Percentiles rank a stretch among this genome's conserved stretches.
phyloP scores from a whole-genome alignment of 2,888 invertebrate genomes.

The Drosophila monieri region DNA sequence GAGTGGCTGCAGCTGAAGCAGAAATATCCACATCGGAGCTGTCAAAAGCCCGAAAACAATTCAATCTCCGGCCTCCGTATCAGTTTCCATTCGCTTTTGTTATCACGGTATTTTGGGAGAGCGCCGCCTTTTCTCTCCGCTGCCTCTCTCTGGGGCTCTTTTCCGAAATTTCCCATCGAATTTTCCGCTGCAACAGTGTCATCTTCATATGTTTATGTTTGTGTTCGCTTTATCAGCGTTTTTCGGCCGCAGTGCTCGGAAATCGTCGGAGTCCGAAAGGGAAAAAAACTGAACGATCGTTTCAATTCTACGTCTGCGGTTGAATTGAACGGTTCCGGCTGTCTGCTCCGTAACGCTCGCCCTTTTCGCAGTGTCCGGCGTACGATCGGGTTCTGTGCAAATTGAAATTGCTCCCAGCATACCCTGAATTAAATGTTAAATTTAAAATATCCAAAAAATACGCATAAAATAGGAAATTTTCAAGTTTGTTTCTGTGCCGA shows the following conservation, averaged over 20 bases:
- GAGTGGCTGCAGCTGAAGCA: slow-evolving; percentile 40
- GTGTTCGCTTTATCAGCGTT: slow-evolving; percentile 51
- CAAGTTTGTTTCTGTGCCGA: neutral
- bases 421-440: neutral
- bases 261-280: slow-evolving; percentile 47
- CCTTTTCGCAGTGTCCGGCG: slow-evolving; percentile 17
- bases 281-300: slow-evolving; percentile 36
- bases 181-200: slow-evolving; percentile 43
- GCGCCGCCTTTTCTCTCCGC: neutral
- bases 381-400: slow-evolving; percentile 41
- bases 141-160: slow-evolving; percentile 1
- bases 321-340: slow-evolving; percentile 70
- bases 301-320: slow-evolving; percentile 70
- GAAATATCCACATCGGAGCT: slow-evolving; percentile 23
- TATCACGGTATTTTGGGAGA: slow-evolving; percentile 33
- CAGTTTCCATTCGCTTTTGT: slow-evolving; percentile 57
- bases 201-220: slow-evolving; percentile 5
- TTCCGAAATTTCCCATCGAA: slow-evolving; percentile 32
- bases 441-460: neutral
- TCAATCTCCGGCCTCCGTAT: slow-evolving; percentile 42
- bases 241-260: slow-evolving; percentile 46
- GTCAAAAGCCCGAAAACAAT: slow-evolving; percentile 31
- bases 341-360: slow-evolving; percentile 36
- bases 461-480: neutral
- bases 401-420: slow-evolving; percentile 46